Base-by-base conservation (phyloP, 2,113 vertebrate genomes). In the Trachemys scripta region DNA sequence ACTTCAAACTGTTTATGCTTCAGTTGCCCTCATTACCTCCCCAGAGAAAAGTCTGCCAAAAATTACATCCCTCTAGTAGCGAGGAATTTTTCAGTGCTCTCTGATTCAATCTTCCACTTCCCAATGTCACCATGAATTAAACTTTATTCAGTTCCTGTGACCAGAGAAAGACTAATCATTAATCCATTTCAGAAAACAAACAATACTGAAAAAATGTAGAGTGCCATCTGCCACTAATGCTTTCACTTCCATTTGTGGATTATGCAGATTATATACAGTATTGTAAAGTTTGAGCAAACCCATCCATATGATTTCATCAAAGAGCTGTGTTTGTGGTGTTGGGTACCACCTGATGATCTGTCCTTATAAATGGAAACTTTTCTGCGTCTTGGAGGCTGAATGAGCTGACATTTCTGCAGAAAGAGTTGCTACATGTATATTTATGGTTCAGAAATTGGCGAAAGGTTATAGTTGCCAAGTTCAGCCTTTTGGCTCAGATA, bases 341-440 rank as follows among this genome's bases (percentile, higher is more conserved):
- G 42, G 86, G 47, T 82, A 94, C 56, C 72, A 91, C 57, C 94
- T 62, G 25, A 89, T 49, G 49, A 75, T 82, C 87, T 96, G 92
- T 84, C 97, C 88, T 94, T 96, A 14, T 20, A 96, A 95, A 80
- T 93, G 81, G 93, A 96, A 96, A 94, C 38, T 51, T 95, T 95
- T 62, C 78, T 93, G 84, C 6, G 29, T 89, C 86, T 92, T 65
- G 50, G 87, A 94, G 69, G 50, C 4, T n/a, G 19, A 79, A 90
- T 82, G 54, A 94, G 85, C 91, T 53, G 59, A 56, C 80, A 83
- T 97, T 96, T 96, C 88, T 2, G 0, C 79, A 90, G 81, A 78
- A 93, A 80, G 47, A 93, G 31, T 6, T 45, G 5, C 82, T 95
- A 27, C 85, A 50, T 72, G 31, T 84, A 82, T 82, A 92, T 95